A percentile compares a stretch with the other conserved stretches of the same genome.
These are phyloP conservation scores for Podabrus alpinus DNA, from an alignment of 2,888 invertebrate genomes.

Conservation along the genomic window DNA sequence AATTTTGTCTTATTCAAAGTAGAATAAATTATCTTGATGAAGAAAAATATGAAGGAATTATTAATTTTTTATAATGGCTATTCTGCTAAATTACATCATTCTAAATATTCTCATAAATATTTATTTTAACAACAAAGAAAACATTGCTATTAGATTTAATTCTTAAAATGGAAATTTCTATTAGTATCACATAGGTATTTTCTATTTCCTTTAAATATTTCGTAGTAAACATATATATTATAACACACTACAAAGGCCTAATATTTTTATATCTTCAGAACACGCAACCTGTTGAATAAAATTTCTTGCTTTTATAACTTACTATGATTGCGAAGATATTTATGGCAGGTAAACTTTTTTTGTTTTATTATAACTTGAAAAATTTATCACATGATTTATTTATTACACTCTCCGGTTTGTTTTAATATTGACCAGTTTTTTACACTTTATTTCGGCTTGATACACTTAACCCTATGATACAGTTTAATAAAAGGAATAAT, in stretches of 20 bases:
- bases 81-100: background rate
- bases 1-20: background rate
- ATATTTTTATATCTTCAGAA: background rate
- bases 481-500: background rate
- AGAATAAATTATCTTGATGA: background rate
- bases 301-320: background rate
- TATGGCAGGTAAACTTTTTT: background rate
- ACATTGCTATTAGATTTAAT: background rate
- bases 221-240: background rate
- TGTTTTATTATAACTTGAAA: background rate
- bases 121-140: background rate
- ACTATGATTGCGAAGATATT: background rate
- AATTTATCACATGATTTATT: background rate
- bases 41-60: background rate
- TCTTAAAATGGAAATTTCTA: background rate
- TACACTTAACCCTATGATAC: background rate
- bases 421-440: background rate
- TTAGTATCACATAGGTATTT: background rate
- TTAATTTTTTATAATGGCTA: background rate
- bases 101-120: background rate
- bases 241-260: background rate
- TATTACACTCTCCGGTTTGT: background rate
- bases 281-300: background rate
- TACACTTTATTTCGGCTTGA: background rate
- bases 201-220: background rate